Percentiles rank a stretch among this genome's conserved stretches.
These are phyloP conservation scores for Mythimna lalbum DNA, from an alignment of 2,888 invertebrate genomes.

Conservation along the genomic window DNA sequence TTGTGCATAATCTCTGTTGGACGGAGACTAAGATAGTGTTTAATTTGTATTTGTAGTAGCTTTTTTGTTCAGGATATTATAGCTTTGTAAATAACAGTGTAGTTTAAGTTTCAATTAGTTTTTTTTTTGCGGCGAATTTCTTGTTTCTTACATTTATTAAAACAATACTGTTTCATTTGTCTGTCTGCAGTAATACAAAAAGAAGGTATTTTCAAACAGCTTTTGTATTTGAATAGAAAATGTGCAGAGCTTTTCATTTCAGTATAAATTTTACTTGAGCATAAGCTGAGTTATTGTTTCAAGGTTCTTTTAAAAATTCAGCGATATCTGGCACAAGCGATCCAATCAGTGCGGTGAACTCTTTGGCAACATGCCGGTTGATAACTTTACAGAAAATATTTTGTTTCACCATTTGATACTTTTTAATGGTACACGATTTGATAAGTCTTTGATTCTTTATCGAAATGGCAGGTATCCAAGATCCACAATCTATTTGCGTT, in stretches of 20 bases:
- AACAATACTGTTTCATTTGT: conserved; percentile 41
- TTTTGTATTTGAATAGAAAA: conserved; percentile 47
- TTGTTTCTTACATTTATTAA: conserved; percentile 37
- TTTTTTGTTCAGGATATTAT: conserved; percentile 53
- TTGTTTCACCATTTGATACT: conserved; percentile 55
- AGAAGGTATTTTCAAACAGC: conserved; percentile 18
- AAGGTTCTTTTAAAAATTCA: conserved; percentile 29
- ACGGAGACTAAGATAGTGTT: conserved; percentile 58
- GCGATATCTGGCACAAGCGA: conserved; percentile 38
- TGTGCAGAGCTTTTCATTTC: conserved; percentile 24
- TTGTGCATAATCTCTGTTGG: conserved; percentile 66
- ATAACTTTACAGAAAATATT: conserved; percentile 52
- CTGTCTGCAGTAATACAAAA: conserved; percentile 35
- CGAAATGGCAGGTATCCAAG: conserved; percentile 38
- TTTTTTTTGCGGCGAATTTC: conserved; percentile 22
- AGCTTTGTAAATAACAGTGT: conserved; percentile 46
- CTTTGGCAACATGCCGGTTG: conserved; percentile 40
- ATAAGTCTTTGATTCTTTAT: conserved; percentile 22
- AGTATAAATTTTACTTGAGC: conserved; percentile 24
- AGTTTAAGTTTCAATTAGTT: conserved; percentile 43
- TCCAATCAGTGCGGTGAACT: conserved; percentile 53
- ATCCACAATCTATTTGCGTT: neutral
- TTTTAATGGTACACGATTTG: conserved; percentile 49
- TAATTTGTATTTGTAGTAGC: conserved; percentile 57
- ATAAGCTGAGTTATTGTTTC: conserved; percentile 28